These are phyloP conservation scores for Loripinus fragilis DNA, from an alignment of 2,888 invertebrate genomes.

Conservation along the genomic window DNA sequence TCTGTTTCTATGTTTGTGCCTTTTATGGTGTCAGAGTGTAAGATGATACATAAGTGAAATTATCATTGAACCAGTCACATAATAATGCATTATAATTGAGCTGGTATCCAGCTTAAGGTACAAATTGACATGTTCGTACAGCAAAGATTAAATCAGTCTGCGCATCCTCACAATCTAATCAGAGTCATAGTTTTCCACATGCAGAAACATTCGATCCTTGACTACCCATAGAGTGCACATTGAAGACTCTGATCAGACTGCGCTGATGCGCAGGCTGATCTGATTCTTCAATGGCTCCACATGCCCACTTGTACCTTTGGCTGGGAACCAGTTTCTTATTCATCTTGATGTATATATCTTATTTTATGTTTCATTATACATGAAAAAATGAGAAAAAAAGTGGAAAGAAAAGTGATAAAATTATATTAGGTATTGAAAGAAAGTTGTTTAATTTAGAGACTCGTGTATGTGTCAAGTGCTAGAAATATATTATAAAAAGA, in stretches of 20 bases:
- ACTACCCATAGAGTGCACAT: no score
- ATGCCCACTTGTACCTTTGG: no score
- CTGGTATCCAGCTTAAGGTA: no score
- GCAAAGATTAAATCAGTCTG: no score
- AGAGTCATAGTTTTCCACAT: no score
- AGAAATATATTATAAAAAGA: neutral
- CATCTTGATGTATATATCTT: conserved; percentile 14
- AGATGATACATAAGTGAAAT: conserved; percentile 47
- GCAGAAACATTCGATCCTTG: no score
- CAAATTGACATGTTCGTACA: no score
- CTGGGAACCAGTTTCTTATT: no score
- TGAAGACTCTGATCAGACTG: no score
- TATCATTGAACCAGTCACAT: neutral
- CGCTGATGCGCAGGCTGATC: no score
- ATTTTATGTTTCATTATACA: neutral
- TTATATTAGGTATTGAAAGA: neutral
- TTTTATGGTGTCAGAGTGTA: conserved; percentile 52
- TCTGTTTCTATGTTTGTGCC: conserved; percentile 63
- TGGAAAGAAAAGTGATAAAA: neutral
- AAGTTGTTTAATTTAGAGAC: conserved; percentile 13
- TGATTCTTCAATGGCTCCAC: no score
- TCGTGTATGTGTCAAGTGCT: conserved; percentile 7
- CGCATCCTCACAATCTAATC: no score
- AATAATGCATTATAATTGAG: neutral
- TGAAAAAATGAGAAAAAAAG: neutral